Evolutionary conservation across 2,113 vertebrate genomes (phyloP), one percentile per base, ranked within the genome.

Genomic region (Semicossyphus pulcher): DNA sequence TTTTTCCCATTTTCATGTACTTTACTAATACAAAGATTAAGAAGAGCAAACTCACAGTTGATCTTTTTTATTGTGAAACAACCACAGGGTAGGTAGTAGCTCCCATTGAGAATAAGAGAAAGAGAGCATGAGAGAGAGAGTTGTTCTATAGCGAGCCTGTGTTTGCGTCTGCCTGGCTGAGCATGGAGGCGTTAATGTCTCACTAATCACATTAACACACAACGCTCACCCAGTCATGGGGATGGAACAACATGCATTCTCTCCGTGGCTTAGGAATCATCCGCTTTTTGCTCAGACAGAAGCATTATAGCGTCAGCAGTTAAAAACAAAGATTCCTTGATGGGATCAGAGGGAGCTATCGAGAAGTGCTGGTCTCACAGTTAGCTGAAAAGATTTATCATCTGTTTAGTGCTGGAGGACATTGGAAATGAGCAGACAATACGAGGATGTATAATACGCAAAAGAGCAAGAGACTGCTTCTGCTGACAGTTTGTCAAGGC

Each of bases 171-270:
- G 80, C 71, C 78, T 88, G 78, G 80, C 76, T 89, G 85, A 85
- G 78, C 86, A 84, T 65, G 81, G 79, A 88, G 88, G 90, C 85
- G 81, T 88, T 88, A 90, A 91, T 84, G 88, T 89, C 81, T 90
- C 85, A 84, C 87, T 93, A 93, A 92, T 91, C 92, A 90, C 90
- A 87, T 91, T 91, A 92, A 85, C 70, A 72, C 78, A 91, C 84
- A 79, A 83, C 82, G 70, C 85, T 88, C 84, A 88, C 75, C 87
- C 70, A 84, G 84, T 91, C 80, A 86, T 80, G 76, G 71, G 84
- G 77, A 92, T 87, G 69, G 84, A 89, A 91, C 86, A 90, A 88
- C 79, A 76, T 54, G 72, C 68, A 85, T 87, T 88, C 81, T 89
- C 59, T 83, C 26, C 39, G 36, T 66, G 61, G 89, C 86, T 90